Evolutionary conservation across 2,113 vertebrate genomes (phyloP).

Genomic region (human): GRCh38 chr13:96604501-96605000

Average conservation of each 20-base stretch:
- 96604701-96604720: not conserved
- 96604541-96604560: not conserved
- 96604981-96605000: not conserved
- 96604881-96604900: slow-evolving; percentile 67
- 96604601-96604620: slow-evolving; percentile 41
- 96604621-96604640: not conserved
- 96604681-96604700: slow-evolving; percentile 17
- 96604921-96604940: slow-evolving; percentile 52
- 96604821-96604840: not conserved
- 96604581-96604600: not conserved
- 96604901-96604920: slow-evolving; percentile 58
- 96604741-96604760: slow-evolving; percentile 49
- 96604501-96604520: not conserved
- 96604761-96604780: slow-evolving; percentile 17
- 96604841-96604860: slow-evolving; percentile 56
- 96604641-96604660: not conserved
- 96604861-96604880: slow-evolving; percentile 64
- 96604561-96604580: not conserved
- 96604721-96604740: not conserved
- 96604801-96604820: slow-evolving; percentile 46
- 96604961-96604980: slow-evolving; percentile 63
- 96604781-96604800: not conserved
- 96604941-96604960: slow-evolving; percentile 70
- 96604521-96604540: not conserved
- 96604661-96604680: not conserved